phyloP scores from a whole-genome alignment of 2,888 invertebrate species.

The Scaptomyza flava region DNA sequence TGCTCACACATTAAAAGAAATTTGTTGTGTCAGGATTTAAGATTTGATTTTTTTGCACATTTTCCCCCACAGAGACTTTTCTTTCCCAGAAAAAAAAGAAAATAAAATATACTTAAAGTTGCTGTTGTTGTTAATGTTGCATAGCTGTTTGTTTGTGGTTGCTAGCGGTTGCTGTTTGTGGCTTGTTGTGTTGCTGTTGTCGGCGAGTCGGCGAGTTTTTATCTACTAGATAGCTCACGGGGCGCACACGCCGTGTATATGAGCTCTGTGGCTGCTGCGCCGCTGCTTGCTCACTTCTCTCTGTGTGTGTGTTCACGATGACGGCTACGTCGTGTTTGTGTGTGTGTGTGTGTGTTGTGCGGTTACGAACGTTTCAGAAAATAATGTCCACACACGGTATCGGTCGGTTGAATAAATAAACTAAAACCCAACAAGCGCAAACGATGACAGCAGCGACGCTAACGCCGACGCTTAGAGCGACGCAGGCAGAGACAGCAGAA shows the following conservation, averaged over 20 bases:
- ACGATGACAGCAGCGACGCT: slow-evolving; percentile 43
- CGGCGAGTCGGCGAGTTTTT: slow-evolving; percentile 74
- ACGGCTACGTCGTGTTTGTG: slow-evolving; percentile 27
- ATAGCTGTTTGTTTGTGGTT: slow-evolving; percentile 48
- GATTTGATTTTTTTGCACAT: slow-evolving; percentile 34
- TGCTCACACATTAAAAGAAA: slow-evolving; percentile 5
- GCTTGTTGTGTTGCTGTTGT: slow-evolving; percentile 59
- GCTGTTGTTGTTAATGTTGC: slow-evolving; percentile 17
- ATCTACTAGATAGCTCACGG: slow-evolving; percentile 78
- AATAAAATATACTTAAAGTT: slow-evolving; percentile 3
- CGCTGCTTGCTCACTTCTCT: slow-evolving; percentile 39
- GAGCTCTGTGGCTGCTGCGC: slow-evolving; percentile 60
- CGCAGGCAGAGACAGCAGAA: slow-evolving; percentile 17
- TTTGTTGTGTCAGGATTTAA: slow-evolving; percentile 9
- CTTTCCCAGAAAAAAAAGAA: not conserved
- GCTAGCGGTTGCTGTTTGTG: slow-evolving; percentile 25
- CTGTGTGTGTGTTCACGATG: slow-evolving; percentile 31
- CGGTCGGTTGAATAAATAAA: slow-evolving; percentile 84
- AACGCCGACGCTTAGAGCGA: slow-evolving; percentile 8
- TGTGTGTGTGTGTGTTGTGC: slow-evolving; percentile 60
- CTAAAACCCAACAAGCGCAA: slow-evolving; percentile 67
- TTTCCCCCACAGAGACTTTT: slow-evolving; percentile 17
- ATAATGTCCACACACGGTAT: slow-evolving; percentile 84
- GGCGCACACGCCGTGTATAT: slow-evolving; percentile 75
- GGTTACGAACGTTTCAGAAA: slow-evolving; percentile 82